Percentiles rank a stretch among this genome's conserved stretches.
Conservation (phyloP, 2,797 vertebrate genomes). For the Acomys russatus region DNA sequence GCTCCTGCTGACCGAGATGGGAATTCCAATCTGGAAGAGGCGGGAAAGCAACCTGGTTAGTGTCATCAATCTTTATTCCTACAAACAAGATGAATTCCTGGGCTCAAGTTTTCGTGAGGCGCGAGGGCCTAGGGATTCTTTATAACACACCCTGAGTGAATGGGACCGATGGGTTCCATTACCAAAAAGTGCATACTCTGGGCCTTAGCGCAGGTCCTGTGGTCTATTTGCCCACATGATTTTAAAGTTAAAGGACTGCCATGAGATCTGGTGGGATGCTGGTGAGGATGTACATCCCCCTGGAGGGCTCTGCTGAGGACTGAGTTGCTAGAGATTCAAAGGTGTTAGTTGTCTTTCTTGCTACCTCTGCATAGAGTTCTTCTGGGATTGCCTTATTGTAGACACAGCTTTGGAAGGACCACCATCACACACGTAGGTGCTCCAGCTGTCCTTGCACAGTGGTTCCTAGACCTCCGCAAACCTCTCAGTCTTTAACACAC, state of each 20-base stretch:
- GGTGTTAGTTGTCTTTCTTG: neutral
- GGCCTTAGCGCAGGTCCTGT: neutral
- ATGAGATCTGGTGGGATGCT: constrained; percentile 15
- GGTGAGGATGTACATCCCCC: neutral
- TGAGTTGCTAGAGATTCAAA: neutral
- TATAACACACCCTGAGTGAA: neutral
- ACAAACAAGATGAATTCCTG: neutral
- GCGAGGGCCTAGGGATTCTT: neutral
- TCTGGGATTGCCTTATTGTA: neutral
- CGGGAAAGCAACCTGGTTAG: constrained; percentile 95
- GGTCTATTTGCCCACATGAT: neutral
- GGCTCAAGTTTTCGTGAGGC: neutral
- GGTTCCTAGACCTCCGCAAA: neutral
- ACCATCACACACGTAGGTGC: neutral
- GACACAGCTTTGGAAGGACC: neutral
- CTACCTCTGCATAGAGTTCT: neutral
- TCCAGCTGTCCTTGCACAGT: accelerated
- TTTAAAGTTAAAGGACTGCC: constrained; percentile 40
- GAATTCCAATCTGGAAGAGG: constrained; percentile 91
- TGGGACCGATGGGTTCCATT: neutral
- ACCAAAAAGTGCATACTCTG: neutral
- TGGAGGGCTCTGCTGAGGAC: neutral
- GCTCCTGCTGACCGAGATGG: constrained; percentile 94
- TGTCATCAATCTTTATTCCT: constrained; percentile 67
- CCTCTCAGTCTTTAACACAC: neutral